Evolutionary conservation across 2,888 invertebrate species (phyloP), one percentile per base, ranked within the genome.

Genomic region (Syritta pipiens): DNA sequence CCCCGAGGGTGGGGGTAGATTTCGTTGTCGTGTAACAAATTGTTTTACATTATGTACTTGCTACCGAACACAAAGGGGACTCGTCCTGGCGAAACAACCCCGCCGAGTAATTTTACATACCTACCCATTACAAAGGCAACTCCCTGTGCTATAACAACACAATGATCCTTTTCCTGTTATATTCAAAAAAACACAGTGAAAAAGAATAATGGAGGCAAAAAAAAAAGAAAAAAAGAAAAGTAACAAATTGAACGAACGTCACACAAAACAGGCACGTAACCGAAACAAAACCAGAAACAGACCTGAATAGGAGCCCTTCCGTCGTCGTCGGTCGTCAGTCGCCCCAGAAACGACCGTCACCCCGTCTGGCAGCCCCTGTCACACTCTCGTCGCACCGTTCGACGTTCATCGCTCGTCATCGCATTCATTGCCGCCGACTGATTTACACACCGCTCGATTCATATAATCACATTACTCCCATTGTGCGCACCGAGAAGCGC

Each of bases 381-480:
- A n/a, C n/a, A n/a, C n/a, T n/a, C n/a, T n/a, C 55, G 63, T 57
- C 53, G 60, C 59, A 67, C 60, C 72, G 72, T 79, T 79, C 46
- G 14, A 67, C 30, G 19, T 49, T 60, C 46, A 35, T 17, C 14
- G n/a, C 24, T 24, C 17, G 60, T 35, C 26, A 49, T 35, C 49
- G 40, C 51, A 69, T 69, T 76, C 62, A 63, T 59, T 59, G 49
- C 72, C 53, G 49, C 57, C 51, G 63, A 57, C 60, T 71, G 57
- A 53, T 53, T 60, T 59, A 42, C 42, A 69, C 60, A 57, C 48
- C 48, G 55, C 49, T 72, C 55, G 67, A 72, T 67, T 72, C 67
- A 48, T 67, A 72, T 79, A 79, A 79, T 79, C 60, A 79, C 60
- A 79, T 79, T 79, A 79, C 72, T 79, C 53, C 65, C 55, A 79